Evolutionary conservation across 2,888 invertebrate species (phyloP).

Genomic region (Eupithecia vulgata): DNA sequence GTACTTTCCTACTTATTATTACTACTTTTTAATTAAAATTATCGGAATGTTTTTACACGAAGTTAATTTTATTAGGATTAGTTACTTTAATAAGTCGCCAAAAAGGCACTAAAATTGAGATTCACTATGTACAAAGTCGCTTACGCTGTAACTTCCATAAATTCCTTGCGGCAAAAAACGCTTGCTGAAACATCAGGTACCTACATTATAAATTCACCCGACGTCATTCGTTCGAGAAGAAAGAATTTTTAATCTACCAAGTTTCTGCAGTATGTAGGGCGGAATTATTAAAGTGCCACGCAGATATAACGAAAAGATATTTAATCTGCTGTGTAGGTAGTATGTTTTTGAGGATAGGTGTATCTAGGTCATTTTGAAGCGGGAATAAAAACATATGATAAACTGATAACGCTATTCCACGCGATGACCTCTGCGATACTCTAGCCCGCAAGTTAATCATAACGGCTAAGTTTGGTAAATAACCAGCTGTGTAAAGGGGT

Average conservation of each 20-base stretch:
- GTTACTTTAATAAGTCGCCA: not conserved
- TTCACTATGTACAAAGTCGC: not conserved
- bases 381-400: no score
- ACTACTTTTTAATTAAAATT: not conserved
- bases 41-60: not conserved
- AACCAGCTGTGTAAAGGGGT: not conserved
- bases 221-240: slow-evolving; percentile 53
- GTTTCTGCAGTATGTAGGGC: slow-evolving; percentile 47
- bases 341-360: not conserved
- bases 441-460: no score
- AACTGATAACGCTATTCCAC: no score
- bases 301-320: not conserved
- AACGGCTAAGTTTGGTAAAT: not conserved
- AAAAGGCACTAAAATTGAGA: not conserved
- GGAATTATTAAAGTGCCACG: slow-evolving; percentile 21
- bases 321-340: not conserved
- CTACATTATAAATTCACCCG: slow-evolving; percentile 59
- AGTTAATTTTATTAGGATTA: not conserved
- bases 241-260: slow-evolving; percentile 68
- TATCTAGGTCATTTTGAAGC: no score
- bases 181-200: slow-evolving; percentile 22
- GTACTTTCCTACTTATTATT: not conserved
- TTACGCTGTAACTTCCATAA: not conserved
- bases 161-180: slow-evolving; percentile 23
- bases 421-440: no score